Evolutionary conservation across 2,113 vertebrate species (phyloP), one percentile per base, ranked within the genome.

Genomic region (Ellobius talpinus): DNA sequence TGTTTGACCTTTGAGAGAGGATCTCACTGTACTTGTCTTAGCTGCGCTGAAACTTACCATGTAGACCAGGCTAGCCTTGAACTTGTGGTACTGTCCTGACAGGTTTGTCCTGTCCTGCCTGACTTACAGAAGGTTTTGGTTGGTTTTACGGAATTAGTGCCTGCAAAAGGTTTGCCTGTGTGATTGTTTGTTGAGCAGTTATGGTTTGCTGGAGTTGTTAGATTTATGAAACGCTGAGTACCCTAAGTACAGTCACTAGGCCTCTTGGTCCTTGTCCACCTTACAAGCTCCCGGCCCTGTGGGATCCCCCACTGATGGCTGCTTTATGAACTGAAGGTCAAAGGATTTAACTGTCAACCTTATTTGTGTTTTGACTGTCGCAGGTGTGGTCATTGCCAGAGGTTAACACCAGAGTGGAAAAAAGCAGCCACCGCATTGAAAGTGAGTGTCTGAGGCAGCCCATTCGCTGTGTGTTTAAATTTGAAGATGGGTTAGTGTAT

Each of bases 341-440:
- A n/a, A 73, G 82, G 68, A 45, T 70, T 72, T 82, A 61, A 91
- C 31, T 33, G 1, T 90, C 66, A 33, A 19, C 39, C 55, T 36
- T 63, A 4, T 65, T 85, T 94, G 24, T 93, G n/a, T 94, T 91
- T 72, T 63, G 79, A 29, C 66, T 17, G 52, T 31, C 1, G 73
- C 97, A 99, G 99, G 99, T 99, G 99, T 98, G 99, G 99, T 45
- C 99, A 99, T 97, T 99, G 99, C 98, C 99, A 99, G 68, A 99
- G 94, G 88, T 97, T 99, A 58, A 99, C 98, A 36, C 98, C 99
- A 13, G 99, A 99, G 8, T 99, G 99, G 99, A 99, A 99, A 98
- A 99, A 99, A 97, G 99, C 98, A 39, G 99, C 99, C 45, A 99
- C 99, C 9, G 99, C 99, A 33, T 98, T 99, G 93, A 99, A 99